A percentile compares a stretch with the other conserved stretches of the same genome.
Conservation (phyloP, 2,888 invertebrate genomes). For the Acanthosepion lycidas region DNA sequence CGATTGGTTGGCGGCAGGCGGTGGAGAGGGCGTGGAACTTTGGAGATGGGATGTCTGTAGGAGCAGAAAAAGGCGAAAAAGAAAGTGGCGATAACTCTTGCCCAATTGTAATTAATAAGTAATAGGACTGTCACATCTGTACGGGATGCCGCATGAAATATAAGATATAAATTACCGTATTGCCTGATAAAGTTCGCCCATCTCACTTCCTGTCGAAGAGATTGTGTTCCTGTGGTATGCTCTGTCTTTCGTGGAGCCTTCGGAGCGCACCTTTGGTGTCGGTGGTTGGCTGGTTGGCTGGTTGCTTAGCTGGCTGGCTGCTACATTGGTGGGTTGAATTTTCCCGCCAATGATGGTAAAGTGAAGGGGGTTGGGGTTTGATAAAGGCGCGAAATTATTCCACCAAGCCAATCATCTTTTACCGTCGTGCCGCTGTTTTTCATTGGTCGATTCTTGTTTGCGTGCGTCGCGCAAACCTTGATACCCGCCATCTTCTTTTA, state of each 20-base stretch:
- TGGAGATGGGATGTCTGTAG: neutral
- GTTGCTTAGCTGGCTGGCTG: neutral
- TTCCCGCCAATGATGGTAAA: neutral
- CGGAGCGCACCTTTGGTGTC: neutral
- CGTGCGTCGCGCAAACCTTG: neutral
- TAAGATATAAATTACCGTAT: conserved; percentile 6
- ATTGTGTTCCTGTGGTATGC: neutral
- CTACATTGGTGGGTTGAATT: neutral
- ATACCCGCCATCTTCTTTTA: neutral
- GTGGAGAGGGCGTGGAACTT: neutral
- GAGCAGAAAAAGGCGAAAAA: neutral
- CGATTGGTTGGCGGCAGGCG: neutral
- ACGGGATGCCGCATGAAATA: neutral
- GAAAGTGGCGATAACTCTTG: neutral
- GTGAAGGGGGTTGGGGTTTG: neutral
- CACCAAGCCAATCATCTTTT: neutral
- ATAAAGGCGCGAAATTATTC: neutral
- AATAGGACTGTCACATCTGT: neutral
- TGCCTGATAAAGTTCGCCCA: neutral
- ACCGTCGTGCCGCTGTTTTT: neutral
- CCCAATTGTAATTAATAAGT: neutral
- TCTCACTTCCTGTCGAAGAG: neutral
- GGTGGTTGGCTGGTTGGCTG: neutral
- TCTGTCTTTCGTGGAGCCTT: neutral
- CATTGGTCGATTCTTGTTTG: neutral